Evolutionary conservation across 1,140 invertebrate species (phyloP).

Genomic region (Tribolium castaneum): DNA sequence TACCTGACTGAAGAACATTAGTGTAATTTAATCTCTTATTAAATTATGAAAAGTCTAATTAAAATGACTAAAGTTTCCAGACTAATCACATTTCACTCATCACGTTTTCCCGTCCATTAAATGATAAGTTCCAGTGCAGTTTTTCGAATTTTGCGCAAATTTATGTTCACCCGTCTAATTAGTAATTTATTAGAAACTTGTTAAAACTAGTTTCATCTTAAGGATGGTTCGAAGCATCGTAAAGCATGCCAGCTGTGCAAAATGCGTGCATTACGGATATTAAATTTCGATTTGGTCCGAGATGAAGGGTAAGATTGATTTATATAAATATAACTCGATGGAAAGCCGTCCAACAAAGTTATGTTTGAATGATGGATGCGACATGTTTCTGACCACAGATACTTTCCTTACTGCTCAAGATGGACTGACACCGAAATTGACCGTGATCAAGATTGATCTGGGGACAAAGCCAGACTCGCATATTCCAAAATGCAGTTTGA

Average conservation of each 20-base stretch:
- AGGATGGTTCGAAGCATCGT: not conserved
- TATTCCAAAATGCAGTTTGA: not conserved
- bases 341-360: slow-evolving; percentile 33
- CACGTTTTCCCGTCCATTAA: not conserved
- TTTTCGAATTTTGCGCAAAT: not conserved
- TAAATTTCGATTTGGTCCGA: slow-evolving; percentile 21
- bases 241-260: not conserved
- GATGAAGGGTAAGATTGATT: slow-evolving; percentile 34
- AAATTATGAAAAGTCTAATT: not conserved
- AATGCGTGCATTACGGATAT: slow-evolving; percentile 26
- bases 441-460: slow-evolving; percentile 22
- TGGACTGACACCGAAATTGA: slow-evolving; percentile 10
- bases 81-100: not conserved
- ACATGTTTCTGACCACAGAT: slow-evolving; percentile 23
- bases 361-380: slow-evolving; percentile 17
- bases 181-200: not conserved
- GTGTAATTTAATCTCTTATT: no score
- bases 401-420: slow-evolving; percentile 20
- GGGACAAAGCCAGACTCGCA: not conserved
- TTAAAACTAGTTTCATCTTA: not conserved
- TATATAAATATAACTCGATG: slow-evolving; percentile 26
- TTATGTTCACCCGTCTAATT: not conserved
- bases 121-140: not conserved
- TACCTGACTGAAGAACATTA: no score
- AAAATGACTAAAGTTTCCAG: no score